A percentile compares a stretch with the other conserved stretches of the same genome.
phyloP scores from a whole-genome alignment of 2,797 vertebrate species.

The Xenops minutus region DNA sequence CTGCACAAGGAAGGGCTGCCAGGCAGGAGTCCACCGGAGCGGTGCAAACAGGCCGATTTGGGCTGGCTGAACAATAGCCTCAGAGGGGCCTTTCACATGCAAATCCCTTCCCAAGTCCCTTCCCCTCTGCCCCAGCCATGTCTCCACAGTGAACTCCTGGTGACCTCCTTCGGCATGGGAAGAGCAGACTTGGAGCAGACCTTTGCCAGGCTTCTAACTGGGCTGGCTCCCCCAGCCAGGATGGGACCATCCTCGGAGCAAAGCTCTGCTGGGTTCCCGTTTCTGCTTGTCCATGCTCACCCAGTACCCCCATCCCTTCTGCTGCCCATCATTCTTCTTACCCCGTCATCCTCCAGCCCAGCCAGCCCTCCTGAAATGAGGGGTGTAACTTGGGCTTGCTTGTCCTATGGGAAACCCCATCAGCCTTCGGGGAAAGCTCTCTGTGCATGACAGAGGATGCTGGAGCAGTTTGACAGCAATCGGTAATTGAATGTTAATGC shows the following conservation, averaged over 20 bases:
- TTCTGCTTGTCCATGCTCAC: not conserved
- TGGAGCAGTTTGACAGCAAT: not conserved
- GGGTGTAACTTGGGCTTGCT: not conserved
- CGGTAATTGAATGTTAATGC: not conserved
- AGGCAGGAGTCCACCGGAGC: not conserved
- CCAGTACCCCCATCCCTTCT: not conserved
- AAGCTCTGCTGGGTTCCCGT: not conserved
- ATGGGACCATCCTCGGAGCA: not conserved
- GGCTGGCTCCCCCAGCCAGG: not conserved
- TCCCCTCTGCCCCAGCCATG: not conserved
- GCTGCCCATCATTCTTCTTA: not conserved
- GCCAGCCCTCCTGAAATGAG: not conserved
- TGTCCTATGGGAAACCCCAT: not conserved
- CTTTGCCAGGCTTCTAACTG: not conserved
- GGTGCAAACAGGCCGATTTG: not conserved
- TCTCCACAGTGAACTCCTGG: constrained; percentile 48
- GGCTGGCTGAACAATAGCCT: constrained; percentile 14
- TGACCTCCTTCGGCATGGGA: constrained; percentile 39
- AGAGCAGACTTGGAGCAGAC: not conserved
- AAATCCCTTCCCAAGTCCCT: constrained; percentile 34
- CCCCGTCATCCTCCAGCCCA: not conserved
- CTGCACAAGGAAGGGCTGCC: not conserved
- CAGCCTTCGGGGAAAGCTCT: not conserved
- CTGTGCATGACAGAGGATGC: not conserved
- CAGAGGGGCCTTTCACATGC: constrained; percentile 56